Evolutionary conservation across 2,797 vertebrate species (phyloP), one percentile per base, ranked within the genome.

Genomic region (Carapus acus): DNA sequence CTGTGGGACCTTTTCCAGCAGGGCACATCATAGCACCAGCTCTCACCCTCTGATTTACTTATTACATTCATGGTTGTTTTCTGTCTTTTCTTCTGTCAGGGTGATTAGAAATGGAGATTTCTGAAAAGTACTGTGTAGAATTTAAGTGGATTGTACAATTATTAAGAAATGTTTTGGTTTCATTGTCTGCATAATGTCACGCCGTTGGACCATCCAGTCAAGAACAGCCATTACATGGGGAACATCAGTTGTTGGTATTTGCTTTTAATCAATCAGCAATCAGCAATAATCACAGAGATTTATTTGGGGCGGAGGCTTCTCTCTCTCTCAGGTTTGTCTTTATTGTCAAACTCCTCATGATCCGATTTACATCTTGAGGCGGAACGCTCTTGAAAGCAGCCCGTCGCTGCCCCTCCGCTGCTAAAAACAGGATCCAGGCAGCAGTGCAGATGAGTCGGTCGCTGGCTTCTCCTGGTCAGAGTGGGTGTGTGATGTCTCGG

Each of bases 271-370:
- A 52, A 18, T 66, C 29, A 47, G 3, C 55, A 17, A 45, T 61
- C 49, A 69, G 76, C 76, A 81, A 76, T 82, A 80, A 78, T 39
- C 29, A 24, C 19, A 22, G 19, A 45, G 31, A 52, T 46, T 4
- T 46, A 37, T 20, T 4, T 1, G 4, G 33, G 43, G 17, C 3
- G 2, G 13, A 20, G 29, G 36, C 24, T 27, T 38, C 3, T 54
- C 16, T 54, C n/a, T 43, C 37, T 29, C 24, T 24, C 42, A 18
- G 37, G 29, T 43, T 52, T 7, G 33, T 12, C 34, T 49, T 24
- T 4, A 37, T 24, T 20, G 41, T n/a, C 2, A 31, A 21, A 43
- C 18, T 1, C 8, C 27, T 34, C 22, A 29, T 40, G 9, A 6
- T 41, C 34, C 39, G 39, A 22, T 24, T 43, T 14, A 36, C 17